phyloP scores from a whole-genome alignment of 2,113 vertebrate species.

The Oreocharis arfaki region DNA sequence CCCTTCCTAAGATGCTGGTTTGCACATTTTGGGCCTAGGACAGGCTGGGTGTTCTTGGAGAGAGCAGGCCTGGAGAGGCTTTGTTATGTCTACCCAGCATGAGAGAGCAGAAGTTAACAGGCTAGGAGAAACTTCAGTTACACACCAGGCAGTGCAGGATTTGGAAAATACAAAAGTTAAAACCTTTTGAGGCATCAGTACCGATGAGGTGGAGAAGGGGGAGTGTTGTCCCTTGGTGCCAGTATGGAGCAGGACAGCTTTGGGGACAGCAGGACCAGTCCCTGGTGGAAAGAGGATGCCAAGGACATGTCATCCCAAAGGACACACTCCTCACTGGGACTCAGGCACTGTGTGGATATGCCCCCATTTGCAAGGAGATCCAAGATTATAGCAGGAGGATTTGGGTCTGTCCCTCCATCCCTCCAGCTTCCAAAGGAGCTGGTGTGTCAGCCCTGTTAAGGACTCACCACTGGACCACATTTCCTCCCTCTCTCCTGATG shows the following conservation, averaged over 20 bases:
- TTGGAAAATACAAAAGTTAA: too few relatives aligned
- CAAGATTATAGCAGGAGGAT: not conserved
- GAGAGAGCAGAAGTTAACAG: too few relatives aligned
- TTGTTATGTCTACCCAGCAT: too few relatives aligned
- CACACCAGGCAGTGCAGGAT: too few relatives aligned
- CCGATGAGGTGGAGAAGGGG: not conserved
- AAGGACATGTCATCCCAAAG: not conserved
- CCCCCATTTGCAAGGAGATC: not conserved
- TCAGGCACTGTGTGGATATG: accelerated
- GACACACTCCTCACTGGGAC: accelerated
- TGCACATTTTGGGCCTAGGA: too few relatives aligned
- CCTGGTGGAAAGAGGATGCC: not conserved
- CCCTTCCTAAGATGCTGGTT: too few relatives aligned
- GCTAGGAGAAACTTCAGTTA: too few relatives aligned
- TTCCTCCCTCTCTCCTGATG: not conserved
- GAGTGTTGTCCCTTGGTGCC: not conserved
- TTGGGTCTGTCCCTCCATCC: not conserved
- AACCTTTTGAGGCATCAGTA: too few relatives aligned
- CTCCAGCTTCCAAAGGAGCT: not conserved
- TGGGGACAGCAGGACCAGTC: not conserved
- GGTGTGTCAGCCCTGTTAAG: not conserved
- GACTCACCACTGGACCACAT: not conserved
- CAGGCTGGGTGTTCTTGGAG: too few relatives aligned
- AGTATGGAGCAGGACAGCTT: not conserved
- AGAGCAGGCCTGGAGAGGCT: too few relatives aligned